A percentile compares a stretch with the other conserved stretches of the same genome.
These are phyloP conservation scores for Microchirus variegatus DNA, from an alignment of 2,797 vertebrate species.

Conservation along the genomic window DNA sequence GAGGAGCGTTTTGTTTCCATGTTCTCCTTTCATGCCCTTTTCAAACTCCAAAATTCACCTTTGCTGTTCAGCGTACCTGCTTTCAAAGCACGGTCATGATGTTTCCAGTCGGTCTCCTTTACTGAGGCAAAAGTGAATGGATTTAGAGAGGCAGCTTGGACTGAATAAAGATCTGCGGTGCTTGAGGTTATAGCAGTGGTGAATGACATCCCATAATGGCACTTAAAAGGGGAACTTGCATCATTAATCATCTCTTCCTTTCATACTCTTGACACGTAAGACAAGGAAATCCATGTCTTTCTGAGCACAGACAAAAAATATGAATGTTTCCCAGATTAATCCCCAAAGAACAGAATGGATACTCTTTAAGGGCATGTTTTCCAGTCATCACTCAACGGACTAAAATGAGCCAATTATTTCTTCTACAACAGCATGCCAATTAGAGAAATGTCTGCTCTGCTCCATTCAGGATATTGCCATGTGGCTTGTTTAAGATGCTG, in stretches of 20 bases:
- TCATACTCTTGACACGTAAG: constrained; percentile 84
- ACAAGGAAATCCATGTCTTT: constrained; percentile 90
- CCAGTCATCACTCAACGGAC: constrained; percentile 90
- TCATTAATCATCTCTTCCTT: constrained; percentile 91
- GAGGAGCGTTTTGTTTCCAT: constrained; percentile 12
- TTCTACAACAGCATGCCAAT: constrained; percentile 86
- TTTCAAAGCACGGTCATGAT: constrained; percentile 44
- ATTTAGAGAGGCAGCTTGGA: constrained; percentile 40
- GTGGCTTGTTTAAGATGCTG: constrained; percentile 71
- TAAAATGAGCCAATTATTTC: constrained; percentile 95
- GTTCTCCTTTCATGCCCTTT: constrained; percentile 22
- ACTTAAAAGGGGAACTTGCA: constrained; percentile 81
- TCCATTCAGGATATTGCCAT: constrained; percentile 71
- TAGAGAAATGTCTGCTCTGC: constrained; percentile 82
- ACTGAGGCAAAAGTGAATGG: constrained; percentile 40
- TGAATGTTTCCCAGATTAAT: constrained; percentile 91
- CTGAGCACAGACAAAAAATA: constrained; percentile 89
- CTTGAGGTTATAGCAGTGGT: constrained; percentile 63
- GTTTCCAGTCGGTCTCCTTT: constrained; percentile 45
- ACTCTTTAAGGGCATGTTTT: constrained; percentile 86
- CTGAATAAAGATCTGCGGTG: constrained; percentile 68
- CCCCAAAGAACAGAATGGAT: constrained; percentile 85
- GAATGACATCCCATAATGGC: constrained; percentile 77
- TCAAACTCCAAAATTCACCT: constrained; percentile 15
- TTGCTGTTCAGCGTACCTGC: constrained; percentile 25